Conservation (phyloP, 2,113 vertebrate genomes). For the Chamaea fasciata region DNA sequence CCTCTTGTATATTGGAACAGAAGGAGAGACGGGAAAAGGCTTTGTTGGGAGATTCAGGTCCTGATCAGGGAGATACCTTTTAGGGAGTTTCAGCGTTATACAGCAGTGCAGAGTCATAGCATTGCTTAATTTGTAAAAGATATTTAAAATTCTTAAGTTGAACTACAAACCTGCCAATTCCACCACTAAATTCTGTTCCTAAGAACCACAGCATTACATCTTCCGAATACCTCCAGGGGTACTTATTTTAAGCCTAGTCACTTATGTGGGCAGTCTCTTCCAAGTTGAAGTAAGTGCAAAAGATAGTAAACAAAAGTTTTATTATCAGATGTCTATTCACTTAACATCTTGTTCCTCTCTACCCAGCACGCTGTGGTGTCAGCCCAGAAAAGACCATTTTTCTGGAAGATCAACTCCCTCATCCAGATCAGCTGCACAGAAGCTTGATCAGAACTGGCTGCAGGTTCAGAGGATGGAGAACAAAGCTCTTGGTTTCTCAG, state of each 20-base stretch:
- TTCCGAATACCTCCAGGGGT: too few relatives aligned
- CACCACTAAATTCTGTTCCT: background rate
- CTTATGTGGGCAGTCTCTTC: too few relatives aligned
- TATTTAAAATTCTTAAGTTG: background rate
- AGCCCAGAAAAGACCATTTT: background rate
- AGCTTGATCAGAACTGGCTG: background rate
- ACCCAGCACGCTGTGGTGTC: fast-evolving
- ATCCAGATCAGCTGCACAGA: background rate
- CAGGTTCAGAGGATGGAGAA: background rate
- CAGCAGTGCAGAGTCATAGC: background rate
- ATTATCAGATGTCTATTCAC: too few relatives aligned
- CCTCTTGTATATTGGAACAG: background rate
- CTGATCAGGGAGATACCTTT: background rate
- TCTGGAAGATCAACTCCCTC: background rate
- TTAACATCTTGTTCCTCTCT: background rate
- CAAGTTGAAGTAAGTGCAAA: background rate
- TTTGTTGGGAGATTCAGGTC: background rate
- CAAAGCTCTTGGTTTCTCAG: background rate
- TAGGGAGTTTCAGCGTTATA: background rate
- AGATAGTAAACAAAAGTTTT: too few relatives aligned
- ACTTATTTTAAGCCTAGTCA: background rate
- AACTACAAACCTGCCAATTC: background rate
- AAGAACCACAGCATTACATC: background rate
- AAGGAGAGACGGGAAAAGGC: background rate
- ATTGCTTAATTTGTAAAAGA: background rate